These are phyloP conservation scores for Rhopalosiphum padi DNA, from an alignment of 1,140 invertebrate species.

Conservation along the genomic window DNA sequence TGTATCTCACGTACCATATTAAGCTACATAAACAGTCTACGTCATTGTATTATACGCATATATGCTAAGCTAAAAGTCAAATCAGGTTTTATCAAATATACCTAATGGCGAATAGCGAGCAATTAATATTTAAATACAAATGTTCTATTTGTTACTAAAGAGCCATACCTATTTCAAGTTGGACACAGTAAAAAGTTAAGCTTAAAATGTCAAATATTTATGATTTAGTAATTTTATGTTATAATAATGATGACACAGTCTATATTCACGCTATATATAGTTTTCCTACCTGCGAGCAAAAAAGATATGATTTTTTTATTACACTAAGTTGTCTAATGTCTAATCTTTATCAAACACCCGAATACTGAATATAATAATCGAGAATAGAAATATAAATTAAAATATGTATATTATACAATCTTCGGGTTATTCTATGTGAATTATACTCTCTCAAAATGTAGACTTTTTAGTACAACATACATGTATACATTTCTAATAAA, in stretches of 20 bases:
- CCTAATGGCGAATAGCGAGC: neutral
- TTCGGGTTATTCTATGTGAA: neutral
- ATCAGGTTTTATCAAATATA: neutral
- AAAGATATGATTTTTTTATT: neutral
- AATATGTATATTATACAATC: neutral
- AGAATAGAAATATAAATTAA: neutral
- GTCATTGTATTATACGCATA: neutral
- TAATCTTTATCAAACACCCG: neutral
- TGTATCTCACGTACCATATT: no score
- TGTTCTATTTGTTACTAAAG: neutral
- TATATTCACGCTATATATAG: neutral
- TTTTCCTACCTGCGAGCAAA: neutral
- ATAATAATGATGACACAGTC: neutral
- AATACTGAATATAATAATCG: neutral
- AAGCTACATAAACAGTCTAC: no score
- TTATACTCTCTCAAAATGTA: neutral
- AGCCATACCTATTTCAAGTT: neutral
- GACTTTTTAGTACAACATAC: neutral
- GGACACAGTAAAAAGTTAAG: neutral
- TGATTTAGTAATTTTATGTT: neutral
- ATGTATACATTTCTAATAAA: neutral
- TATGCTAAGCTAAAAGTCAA: neutral
- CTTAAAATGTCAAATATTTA: neutral
- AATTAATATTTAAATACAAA: neutral
- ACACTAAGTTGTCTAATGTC: neutral